Conservation (phyloP, 2,797 vertebrate genomes). For the Pseudomugil gertrudae region DNA sequence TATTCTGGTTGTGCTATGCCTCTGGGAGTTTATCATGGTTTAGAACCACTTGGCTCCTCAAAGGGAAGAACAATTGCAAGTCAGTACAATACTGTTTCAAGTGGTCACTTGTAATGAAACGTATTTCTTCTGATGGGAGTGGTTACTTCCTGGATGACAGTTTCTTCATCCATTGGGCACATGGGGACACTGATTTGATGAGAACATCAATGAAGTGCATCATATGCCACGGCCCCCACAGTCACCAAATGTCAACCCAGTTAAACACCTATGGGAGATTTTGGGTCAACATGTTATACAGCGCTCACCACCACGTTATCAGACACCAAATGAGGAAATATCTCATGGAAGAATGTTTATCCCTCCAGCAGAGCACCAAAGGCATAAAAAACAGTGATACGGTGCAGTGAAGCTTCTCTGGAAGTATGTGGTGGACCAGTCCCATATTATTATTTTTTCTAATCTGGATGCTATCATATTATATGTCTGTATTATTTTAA, state of each 20-base stretch:
- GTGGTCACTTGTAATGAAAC: too few species aligned
- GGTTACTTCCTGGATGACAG: neutral
- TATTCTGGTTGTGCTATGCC: too few species aligned
- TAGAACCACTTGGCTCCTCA: too few species aligned
- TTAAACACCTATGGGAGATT: constrained; percentile 1
- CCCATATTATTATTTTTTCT: neutral
- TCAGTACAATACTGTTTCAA: too few species aligned
- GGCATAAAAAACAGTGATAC: neutral
- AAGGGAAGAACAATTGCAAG: too few species aligned
- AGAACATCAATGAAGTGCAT: neutral
- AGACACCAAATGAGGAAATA: neutral
- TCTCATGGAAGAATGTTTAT: neutral
- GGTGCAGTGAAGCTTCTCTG: neutral
- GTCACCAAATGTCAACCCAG: neutral
- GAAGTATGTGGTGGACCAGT: too few species aligned
- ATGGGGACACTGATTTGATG: neutral
- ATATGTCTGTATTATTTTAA: too few species aligned
- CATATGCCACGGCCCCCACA: neutral
- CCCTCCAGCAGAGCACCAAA: neutral
- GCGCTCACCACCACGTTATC: neutral
- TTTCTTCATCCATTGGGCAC: neutral
- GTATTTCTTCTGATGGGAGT: neutral
- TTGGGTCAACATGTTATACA: neutral
- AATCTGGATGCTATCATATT: neutral
- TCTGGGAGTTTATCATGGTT: too few species aligned